Evolutionary conservation across 1,140 invertebrate genomes (phyloP).

Genomic region (Nebria ingens): DNA sequence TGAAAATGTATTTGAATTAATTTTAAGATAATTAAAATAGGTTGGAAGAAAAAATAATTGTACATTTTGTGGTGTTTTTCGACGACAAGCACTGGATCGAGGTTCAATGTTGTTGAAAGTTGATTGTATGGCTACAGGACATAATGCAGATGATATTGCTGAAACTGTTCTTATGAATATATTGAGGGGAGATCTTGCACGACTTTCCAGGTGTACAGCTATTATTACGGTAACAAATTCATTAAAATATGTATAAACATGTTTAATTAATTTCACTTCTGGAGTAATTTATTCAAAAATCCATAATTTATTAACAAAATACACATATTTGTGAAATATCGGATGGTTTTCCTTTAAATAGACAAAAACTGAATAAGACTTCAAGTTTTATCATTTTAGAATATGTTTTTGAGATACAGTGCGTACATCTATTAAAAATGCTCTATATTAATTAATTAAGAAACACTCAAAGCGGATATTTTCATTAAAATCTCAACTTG

Average conservation of each 20-base stretch:
- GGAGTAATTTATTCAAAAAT: background rate
- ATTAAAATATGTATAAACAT: conserved; percentile 15
- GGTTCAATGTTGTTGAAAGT: conserved; percentile 81
- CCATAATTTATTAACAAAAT: no score
- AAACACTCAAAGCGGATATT: no score
- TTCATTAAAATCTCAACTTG: no score
- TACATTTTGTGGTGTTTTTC: conserved; percentile 96
- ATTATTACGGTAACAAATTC: conserved; percentile 78
- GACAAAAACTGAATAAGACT: no score
- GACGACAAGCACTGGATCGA: conserved; percentile 90
- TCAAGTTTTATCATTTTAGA: no score
- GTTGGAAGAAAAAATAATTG: conserved; percentile 97
- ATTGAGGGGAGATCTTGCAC: conserved; percentile 88
- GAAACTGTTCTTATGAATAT: conserved; percentile 99
- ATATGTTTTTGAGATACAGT: no score
- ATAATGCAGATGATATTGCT: conserved; percentile 99
- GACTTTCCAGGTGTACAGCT: conserved; percentile 82
- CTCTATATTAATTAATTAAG: no score
- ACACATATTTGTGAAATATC: no score
- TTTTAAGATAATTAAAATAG: conserved; percentile 57
- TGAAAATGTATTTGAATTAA: conserved; percentile 11
- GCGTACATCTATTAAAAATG: no score
- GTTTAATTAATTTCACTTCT: background rate
- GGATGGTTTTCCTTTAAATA: no score
- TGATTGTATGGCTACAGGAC: conserved; percentile 92